A percentile compares a stretch with the other conserved stretches of the same genome.
phyloP scores from a whole-genome alignment of 1,140 invertebrate genomes.

The Argopecten irradians region DNA sequence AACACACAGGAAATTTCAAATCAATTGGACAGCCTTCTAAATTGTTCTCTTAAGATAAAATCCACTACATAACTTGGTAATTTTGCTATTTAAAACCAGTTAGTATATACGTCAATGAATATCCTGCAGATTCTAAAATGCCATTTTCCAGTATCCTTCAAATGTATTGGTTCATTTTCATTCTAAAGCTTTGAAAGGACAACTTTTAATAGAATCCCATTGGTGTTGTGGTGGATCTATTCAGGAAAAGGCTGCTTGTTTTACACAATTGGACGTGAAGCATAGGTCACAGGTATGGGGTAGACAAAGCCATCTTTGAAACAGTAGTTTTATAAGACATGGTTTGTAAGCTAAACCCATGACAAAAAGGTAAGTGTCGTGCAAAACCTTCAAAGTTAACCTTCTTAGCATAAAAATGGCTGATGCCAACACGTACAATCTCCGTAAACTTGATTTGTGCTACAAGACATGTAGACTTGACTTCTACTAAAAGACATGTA shows the following conservation, averaged over 20 bases:
- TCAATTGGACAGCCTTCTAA: background rate
- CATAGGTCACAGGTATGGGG: conserved; percentile 11
- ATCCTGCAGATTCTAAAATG: background rate
- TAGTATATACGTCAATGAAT: background rate
- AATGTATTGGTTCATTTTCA: background rate
- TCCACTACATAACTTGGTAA: background rate
- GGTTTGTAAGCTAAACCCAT: background rate
- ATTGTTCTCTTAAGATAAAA: background rate
- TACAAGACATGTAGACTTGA: too few relatives aligned
- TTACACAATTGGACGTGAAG: background rate
- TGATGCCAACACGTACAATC: too few relatives aligned
- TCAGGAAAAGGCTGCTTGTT: background rate
- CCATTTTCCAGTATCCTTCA: background rate
- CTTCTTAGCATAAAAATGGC: too few relatives aligned
- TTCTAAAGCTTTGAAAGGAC: conserved; percentile 3
- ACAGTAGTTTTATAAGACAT: background rate
- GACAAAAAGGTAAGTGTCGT: too few relatives aligned
- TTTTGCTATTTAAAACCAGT: background rate
- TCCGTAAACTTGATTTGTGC: too few relatives aligned
- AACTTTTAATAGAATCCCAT: background rate
- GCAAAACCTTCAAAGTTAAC: too few relatives aligned
- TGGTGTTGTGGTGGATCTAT: background rate
- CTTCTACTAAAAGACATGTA: too few relatives aligned
- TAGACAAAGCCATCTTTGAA: background rate
- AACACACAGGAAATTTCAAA: background rate